phyloP scores from a whole-genome alignment of 2,113 vertebrate genomes.

The Isichthys henryi region DNA sequence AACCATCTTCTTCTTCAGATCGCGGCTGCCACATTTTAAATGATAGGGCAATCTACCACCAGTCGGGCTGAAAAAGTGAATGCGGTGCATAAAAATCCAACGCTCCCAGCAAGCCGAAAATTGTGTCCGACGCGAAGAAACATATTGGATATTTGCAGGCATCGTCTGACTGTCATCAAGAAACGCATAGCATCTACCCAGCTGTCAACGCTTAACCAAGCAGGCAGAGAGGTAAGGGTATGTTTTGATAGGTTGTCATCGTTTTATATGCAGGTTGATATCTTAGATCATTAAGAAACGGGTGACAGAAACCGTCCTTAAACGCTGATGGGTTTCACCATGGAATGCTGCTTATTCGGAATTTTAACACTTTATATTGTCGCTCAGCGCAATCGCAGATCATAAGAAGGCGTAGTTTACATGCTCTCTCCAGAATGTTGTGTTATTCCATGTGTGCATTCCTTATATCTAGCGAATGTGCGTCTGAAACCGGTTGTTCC shows the following conservation, averaged over 20 bases:
- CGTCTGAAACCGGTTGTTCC: not conserved
- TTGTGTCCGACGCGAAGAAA: conserved; percentile 23
- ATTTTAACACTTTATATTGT: not conserved
- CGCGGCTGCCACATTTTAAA: conserved; percentile 55
- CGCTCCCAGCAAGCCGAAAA: conserved; percentile 26
- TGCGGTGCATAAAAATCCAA: conserved; percentile 36
- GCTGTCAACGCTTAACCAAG: conserved; percentile 60
- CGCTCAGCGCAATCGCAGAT: not conserved
- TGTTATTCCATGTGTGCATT: not conserved
- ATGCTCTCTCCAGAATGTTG: not conserved
- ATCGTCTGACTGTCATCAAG: conserved; percentile 9
- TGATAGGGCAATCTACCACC: conserved; percentile 56
- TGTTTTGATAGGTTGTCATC: conserved; percentile 31
- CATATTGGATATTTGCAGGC: conserved; percentile 32
- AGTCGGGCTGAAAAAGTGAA: conserved; percentile 46
- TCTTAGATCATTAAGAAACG: not conserved
- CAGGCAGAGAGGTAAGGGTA: conserved; percentile 58
- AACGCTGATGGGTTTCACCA: not conserved
- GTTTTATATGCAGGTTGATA: not conserved
- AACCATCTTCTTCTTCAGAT: conserved; percentile 42
- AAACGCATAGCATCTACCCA: conserved; percentile 36
- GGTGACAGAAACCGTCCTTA: not conserved
- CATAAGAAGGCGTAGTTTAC: not conserved
- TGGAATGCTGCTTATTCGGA: not conserved
- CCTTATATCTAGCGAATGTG: not conserved